These are phyloP conservation scores for Pachydiplax longipennis DNA, from an alignment of 2,888 invertebrate species.

Conservation along the genomic window DNA sequence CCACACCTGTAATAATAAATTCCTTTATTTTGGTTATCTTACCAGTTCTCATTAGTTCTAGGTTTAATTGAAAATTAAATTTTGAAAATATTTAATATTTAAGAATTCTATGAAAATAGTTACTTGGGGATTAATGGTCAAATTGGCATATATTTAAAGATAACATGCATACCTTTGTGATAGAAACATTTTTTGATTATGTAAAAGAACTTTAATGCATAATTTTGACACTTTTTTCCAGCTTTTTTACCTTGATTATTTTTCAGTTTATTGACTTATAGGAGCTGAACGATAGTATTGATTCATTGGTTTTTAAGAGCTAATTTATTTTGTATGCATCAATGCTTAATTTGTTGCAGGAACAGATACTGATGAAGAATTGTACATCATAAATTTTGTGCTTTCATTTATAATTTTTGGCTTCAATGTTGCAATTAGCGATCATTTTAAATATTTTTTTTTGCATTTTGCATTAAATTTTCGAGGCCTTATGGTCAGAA, in stretches of 20 bases:
- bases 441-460: background rate
- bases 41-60: no score
- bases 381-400: background rate
- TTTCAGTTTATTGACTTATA: background rate
- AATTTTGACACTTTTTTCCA: background rate
- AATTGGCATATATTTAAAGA: background rate
- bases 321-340: background rate
- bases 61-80: no score
- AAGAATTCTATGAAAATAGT: no score
- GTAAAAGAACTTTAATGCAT: background rate
- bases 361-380: slow-evolving; percentile 25
- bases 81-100: no score
- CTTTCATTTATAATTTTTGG: background rate
- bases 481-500: background rate
- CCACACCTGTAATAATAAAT: no score
- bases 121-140: no score
- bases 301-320: background rate
- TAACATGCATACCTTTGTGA: background rate
- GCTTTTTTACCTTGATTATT: background rate
- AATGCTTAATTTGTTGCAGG: slow-evolving; percentile 35
- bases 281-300: background rate
- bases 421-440: background rate
- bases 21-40: no score
- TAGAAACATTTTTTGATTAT: background rate
- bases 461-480: background rate